A percentile compares a stretch with the other conserved stretches of the same genome.
phyloP scores from a whole-genome alignment of 2,113 vertebrate species.

The Zootoca vivipara region DNA sequence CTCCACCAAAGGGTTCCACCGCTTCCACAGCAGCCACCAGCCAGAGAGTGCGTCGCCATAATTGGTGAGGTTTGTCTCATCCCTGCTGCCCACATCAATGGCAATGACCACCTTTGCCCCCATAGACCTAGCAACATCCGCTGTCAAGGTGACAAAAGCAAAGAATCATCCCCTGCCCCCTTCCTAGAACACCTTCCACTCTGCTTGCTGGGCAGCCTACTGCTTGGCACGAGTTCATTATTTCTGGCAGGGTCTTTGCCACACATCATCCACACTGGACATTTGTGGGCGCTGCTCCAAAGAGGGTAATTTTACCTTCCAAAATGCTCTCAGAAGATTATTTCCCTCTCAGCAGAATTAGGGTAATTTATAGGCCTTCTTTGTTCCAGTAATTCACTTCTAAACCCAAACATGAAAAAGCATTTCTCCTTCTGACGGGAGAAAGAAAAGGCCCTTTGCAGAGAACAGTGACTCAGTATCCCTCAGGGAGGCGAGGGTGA shows the following conservation, averaged over 20 bases:
- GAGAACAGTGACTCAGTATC: conserved; percentile 15
- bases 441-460: background rate
- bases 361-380: background rate
- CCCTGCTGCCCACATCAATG: conserved; percentile 89
- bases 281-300: background rate
- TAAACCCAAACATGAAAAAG: background rate
- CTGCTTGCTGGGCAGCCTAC: background rate
- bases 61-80: conserved; percentile 92
- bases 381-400: background rate
- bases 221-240: background rate
- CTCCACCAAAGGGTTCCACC: conserved; percentile 88
- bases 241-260: background rate
- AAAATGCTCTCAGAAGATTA: background rate
- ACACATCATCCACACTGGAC: background rate
- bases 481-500: background rate
- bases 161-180: background rate
- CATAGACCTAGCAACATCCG: conserved; percentile 89
- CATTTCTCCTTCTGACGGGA: background rate
- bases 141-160: conserved; percentile 61
- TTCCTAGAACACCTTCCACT: too few relatives aligned
- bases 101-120: conserved; percentile 93
- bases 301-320: background rate
- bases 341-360: background rate
- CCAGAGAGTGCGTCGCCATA: conserved; percentile 89
- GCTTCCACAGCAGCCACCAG: conserved; percentile 96